Evolutionary conservation across 2,113 vertebrate species (phyloP), one percentile per base, ranked within the genome.

Genomic region (Hemibagrus wyckioides): DNA sequence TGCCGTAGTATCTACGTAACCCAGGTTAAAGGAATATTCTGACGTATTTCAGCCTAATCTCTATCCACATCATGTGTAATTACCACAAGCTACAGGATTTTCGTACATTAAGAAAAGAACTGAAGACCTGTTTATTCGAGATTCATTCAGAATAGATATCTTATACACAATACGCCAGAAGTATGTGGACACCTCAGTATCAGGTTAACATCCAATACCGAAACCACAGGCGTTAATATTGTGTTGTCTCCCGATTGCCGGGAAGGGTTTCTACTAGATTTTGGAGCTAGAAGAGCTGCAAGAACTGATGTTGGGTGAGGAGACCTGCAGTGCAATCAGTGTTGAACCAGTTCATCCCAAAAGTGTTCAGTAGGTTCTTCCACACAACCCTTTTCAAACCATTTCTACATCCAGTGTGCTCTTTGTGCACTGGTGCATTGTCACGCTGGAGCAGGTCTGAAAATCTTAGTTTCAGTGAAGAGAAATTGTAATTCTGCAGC

Each of bases 161-260:
- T n/a, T n/a, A n/a, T n/a, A n/a, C n/a, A n/a, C n/a, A n/a, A n/a
- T n/a, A n/a, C n/a, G 15, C 30, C 10, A 57, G 57, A 80, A 39
- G 52, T 36, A 57, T 39, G 21, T 39, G 50, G 23, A 59, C 33
- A 41, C 33, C 13, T 3, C 8, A 80, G 33, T 28, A 28, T 39
- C n/a, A n/a, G n/a, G n/a, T 1, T 10, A 39, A 57, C 30, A 7
- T 56, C 33, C 4, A 3, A 13, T 36, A 39, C 11, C 19, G 13
- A 80, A 80, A 23, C 30, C 54, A 7, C 7, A 2, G 25, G 1
- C 25, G 7, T 52, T 0, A 30, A 10, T 25, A 39, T 80, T 25
- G 9, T 0, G 2, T n/a, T 48, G 25, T n/a, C n/a, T 3, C 30
- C 19, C 0, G 1, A 3, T 39, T 57, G n/a, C 3, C 11, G 14